Conservation (phyloP, 2,888 invertebrate genomes). For the Philonicus albiceps region DNA sequence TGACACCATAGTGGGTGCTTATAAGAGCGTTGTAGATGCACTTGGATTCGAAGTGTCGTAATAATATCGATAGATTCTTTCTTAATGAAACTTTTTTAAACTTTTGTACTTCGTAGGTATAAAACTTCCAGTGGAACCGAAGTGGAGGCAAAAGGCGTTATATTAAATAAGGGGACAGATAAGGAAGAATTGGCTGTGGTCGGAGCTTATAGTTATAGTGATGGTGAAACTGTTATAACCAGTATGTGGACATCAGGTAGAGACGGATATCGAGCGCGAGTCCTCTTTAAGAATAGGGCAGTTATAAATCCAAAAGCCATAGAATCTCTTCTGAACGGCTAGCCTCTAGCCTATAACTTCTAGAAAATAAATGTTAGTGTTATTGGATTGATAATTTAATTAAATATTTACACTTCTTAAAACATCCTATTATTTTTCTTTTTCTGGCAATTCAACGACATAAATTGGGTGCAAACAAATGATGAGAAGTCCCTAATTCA, state of each 20-base stretch:
- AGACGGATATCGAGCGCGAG: neutral
- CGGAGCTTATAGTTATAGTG: slow-evolving; percentile 58
- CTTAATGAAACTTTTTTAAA: neutral
- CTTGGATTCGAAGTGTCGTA: neutral
- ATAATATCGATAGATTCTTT: neutral
- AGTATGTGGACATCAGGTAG: neutral
- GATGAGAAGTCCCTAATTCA: too few species aligned
- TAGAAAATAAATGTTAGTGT: too few species aligned
- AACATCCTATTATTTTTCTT: too few species aligned
- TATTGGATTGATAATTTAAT: too few species aligned
- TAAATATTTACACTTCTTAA: too few species aligned
- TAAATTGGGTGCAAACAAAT: too few species aligned
- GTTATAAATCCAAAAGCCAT: neutral
- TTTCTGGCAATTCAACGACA: too few species aligned
- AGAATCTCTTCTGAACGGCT: neutral
- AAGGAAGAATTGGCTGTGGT: slow-evolving; percentile 59
- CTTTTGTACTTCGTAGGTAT: slow-evolving; percentile 37
- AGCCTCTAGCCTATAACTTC: too few species aligned
- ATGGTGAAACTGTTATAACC: slow-evolving; percentile 52
- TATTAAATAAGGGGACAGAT: slow-evolving; percentile 59
- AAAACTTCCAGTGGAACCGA: slow-evolving; percentile 58
- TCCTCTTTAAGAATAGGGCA: neutral
- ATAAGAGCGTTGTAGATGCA: neutral
- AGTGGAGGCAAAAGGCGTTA: slow-evolving; percentile 58
- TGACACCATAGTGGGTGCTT: neutral